Evolutionary conservation across 2,888 invertebrate species (phyloP).

Genomic region (Noctua janthe): DNA sequence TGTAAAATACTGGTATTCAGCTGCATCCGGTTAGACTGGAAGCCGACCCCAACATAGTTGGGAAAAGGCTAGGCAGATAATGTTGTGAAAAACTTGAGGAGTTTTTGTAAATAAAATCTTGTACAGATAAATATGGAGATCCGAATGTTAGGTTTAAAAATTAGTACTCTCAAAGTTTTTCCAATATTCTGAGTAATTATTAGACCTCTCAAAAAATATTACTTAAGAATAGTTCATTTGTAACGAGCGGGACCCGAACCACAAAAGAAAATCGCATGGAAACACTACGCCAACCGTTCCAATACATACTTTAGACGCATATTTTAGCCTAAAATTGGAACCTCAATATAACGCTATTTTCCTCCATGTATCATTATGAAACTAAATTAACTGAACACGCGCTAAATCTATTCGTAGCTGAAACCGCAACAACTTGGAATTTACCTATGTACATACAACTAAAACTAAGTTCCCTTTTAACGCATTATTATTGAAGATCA

Average conservation of each 20-base stretch:
- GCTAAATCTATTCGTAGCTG: conserved; percentile 20
- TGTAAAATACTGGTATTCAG: too few species aligned
- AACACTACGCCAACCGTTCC: neutral
- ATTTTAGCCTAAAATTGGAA: neutral
- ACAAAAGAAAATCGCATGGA: too few species aligned
- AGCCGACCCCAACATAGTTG: too few species aligned
- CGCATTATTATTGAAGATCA: conserved; percentile 39
- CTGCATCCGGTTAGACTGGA: too few species aligned
- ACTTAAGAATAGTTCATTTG: neutral
- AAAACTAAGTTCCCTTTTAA: conserved; percentile 22
- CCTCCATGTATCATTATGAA: conserved; percentile 7
- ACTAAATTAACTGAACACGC: conserved; percentile 25
- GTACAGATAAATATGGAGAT: neutral
- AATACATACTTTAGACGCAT: neutral
- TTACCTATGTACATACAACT: neutral
- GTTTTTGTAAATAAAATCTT: neutral
- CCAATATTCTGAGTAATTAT: neutral
- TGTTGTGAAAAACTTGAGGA: neutral
- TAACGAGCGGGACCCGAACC: neutral
- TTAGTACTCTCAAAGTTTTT: too few species aligned
- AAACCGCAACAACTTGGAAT: conserved; percentile 16
- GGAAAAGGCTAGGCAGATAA: too few species aligned
- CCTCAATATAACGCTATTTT: conserved; percentile 6
- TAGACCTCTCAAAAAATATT: neutral
- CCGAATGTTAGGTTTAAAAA: too few species aligned